These are phyloP conservation scores for Molossus alvarezi DNA, from an alignment of 2,797 vertebrate genomes.

Conservation along the genomic window DNA sequence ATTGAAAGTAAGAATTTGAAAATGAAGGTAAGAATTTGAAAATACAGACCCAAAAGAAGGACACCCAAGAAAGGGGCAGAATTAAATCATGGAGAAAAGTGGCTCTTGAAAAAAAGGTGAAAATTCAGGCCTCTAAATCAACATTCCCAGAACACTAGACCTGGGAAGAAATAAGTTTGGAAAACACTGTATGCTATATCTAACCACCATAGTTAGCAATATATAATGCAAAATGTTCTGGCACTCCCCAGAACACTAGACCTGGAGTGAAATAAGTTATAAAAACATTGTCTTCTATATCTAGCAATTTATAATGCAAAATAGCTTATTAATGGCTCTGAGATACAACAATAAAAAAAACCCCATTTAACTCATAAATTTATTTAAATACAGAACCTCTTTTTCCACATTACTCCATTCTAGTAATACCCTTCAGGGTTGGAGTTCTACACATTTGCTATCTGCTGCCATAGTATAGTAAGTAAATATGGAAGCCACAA, in stretches of 20 bases:
- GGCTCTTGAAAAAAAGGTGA: neutral
- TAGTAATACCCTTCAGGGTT: neutral
- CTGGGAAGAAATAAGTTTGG: neutral
- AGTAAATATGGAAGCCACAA: neutral
- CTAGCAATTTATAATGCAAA: neutral
- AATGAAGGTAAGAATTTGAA: neutral
- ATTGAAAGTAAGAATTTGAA: neutral
- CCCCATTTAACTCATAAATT: neutral
- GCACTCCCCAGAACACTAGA: neutral
- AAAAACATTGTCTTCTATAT: neutral
- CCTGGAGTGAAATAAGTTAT: neutral
- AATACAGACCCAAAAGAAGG: neutral
- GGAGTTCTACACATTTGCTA: neutral
- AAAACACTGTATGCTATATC: neutral
- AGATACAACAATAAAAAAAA: slow-evolving; percentile 45
- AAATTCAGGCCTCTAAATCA: neutral
- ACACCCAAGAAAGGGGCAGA: neutral
- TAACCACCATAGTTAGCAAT: neutral
- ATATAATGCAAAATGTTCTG: neutral
- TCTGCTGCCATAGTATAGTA: neutral
- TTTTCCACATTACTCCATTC: neutral
- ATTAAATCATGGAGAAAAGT: neutral
- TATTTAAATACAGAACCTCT: neutral
- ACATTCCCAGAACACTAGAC: neutral
- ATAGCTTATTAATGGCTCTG: neutral